A percentile compares a stretch with the other conserved stretches of the same genome.
phyloP scores from a whole-genome alignment of 1,140 invertebrate genomes.

The Zaprionus kolodkinae region DNA sequence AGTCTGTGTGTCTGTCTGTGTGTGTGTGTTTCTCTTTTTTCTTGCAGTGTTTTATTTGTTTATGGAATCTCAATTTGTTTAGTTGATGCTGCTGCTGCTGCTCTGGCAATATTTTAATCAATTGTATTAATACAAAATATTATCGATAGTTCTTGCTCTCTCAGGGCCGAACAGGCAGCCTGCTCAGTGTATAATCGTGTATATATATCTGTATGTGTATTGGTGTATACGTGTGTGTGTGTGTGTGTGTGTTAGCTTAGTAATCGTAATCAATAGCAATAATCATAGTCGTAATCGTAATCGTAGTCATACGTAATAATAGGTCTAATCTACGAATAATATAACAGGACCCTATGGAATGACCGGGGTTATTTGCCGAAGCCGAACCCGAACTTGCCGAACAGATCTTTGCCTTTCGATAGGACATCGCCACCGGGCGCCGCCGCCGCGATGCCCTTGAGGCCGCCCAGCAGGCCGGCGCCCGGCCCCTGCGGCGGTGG shows the following conservation, averaged over 20 bases:
- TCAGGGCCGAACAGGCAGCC: not conserved
- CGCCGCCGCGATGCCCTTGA: conserved; percentile 88
- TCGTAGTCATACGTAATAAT: conserved; percentile 74
- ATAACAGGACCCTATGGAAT: conserved; percentile 83
- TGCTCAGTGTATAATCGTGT: not conserved
- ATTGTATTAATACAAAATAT: conserved; percentile 83
- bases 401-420: conserved; percentile 95
- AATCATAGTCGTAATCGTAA: conserved; percentile 75
- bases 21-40: conserved; percentile 21
- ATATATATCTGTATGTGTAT: conserved; percentile 17
- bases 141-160: conserved; percentile 55
- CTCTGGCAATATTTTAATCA: conserved; percentile 74
- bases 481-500: conserved; percentile 81
- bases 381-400: conserved; percentile 95
- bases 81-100: conserved; percentile 25
- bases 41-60: conserved; percentile 24
- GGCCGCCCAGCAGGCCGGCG: conserved; percentile 77
- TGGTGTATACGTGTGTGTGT: conserved; percentile 26
- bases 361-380: conserved; percentile 88
- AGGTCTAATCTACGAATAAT: conserved; percentile 81
- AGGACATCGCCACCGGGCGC: conserved; percentile 92
- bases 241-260: conserved; percentile 60
- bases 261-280: conserved; percentile 73
- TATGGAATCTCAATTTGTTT: conserved; percentile 49
- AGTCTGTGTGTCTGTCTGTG: conserved; percentile 8